Conservation (phyloP, 2,113 vertebrate genomes). For the Erythrocercus mccallii region DNA sequence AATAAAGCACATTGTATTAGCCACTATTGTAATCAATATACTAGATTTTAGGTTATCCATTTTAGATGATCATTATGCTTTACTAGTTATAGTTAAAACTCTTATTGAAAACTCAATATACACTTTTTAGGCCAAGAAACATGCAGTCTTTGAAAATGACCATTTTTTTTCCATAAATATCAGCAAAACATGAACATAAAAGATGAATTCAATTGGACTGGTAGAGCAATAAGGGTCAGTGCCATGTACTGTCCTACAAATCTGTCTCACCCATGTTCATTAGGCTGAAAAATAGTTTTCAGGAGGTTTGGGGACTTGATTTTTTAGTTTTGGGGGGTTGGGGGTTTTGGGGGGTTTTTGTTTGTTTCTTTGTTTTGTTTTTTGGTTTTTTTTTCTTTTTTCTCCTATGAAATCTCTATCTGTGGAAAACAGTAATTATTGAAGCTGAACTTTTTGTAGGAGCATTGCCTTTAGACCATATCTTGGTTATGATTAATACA, state of each 20-base stretch:
- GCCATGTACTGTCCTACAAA: background rate
- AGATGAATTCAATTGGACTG: background rate
- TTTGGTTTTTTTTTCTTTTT: background rate
- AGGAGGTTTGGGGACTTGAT: background rate
- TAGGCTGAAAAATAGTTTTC: background rate
- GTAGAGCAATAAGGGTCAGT: background rate
- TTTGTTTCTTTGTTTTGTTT: background rate
- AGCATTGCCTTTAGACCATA: background rate
- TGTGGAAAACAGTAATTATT: background rate
- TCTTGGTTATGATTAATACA: background rate
- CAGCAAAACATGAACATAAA: background rate
- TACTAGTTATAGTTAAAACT: background rate
- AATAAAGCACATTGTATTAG: conserved; percentile 44
- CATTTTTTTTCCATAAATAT: background rate
- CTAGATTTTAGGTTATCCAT: conserved; percentile 12
- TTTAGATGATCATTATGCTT: background rate
- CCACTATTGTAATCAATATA: conserved; percentile 13
- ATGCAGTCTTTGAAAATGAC: background rate
- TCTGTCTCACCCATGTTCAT: background rate
- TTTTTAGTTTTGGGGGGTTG: background rate
- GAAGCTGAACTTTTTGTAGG: background rate
- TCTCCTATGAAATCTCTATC: background rate
- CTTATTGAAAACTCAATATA: background rate
- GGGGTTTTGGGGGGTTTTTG: background rate
- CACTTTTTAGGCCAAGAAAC: background rate